Conservation (phyloP, 2,113 vertebrate genomes). For the Syrmaticus mikado region DNA sequence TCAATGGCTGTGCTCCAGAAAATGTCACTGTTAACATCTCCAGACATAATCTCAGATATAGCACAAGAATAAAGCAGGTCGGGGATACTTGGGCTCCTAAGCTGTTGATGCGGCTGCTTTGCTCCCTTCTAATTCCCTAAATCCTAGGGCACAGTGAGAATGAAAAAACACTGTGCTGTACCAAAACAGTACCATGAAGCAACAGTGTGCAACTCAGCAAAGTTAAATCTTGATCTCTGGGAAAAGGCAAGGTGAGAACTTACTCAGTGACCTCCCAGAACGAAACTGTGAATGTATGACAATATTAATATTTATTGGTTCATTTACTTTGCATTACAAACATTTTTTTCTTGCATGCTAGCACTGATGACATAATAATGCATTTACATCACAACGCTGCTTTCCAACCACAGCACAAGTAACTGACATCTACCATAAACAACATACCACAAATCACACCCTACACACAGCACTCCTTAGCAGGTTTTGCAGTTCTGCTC, state of each 20-base stretch:
- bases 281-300: background rate
- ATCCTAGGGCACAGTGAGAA: background rate
- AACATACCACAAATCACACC: background rate
- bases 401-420: background rate
- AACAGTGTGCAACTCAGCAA: background rate
- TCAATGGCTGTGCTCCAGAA: conserved; percentile 33
- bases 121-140: conserved; percentile 8
- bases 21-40: conserved; percentile 26
- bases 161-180: background rate
- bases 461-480: conserved; percentile 31
- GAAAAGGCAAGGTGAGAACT: background rate
- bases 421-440: background rate
- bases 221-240: background rate
- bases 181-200: background rate
- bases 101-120: conserved; percentile 3
- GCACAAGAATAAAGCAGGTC: conserved; percentile 4
- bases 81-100: conserved; percentile 27
- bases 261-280: background rate
- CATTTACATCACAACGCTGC: background rate
- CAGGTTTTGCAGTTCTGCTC: conserved; percentile 39
- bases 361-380: background rate
- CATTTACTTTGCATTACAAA: background rate
- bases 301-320: background rate
- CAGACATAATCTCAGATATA: background rate
- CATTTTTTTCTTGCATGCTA: background rate